phyloP scores from a whole-genome alignment of 2,888 invertebrate species.

The Chirona hameri region DNA sequence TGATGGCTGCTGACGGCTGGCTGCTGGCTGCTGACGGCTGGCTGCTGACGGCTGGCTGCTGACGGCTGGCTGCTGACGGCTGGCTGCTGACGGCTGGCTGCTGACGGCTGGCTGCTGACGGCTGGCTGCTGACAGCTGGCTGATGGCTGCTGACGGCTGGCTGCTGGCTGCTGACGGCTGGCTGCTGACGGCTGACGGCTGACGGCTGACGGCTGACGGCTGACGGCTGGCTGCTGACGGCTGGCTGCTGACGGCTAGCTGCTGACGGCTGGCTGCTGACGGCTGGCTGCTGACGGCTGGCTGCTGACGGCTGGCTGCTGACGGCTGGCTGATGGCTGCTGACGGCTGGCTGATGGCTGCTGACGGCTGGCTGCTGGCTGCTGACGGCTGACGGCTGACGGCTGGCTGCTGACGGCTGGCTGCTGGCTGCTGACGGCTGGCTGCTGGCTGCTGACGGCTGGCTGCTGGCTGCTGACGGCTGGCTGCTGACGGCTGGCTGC shows the following conservation, averaged over 20 bases:
- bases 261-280: constrained; percentile 38
- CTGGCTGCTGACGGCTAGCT: constrained; percentile 58
- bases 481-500: constrained; percentile 39
- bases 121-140: constrained; percentile 33
- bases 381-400: constrained; percentile 36
- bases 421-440: too few species aligned
- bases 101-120: constrained; percentile 36
- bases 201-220: constrained; percentile 36
- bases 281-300: constrained; percentile 51
- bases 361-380: constrained; percentile 51
- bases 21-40: constrained; percentile 36
- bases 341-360: too few species aligned
- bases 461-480: constrained; percentile 51
- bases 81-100: constrained; percentile 51
- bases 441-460: constrained; percentile 39
- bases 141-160: constrained; percentile 49
- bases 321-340: too few species aligned
- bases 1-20: constrained; percentile 49
- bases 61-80: constrained; percentile 36
- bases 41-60: constrained; percentile 51
- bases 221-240: too few species aligned
- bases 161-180: constrained; percentile 36
- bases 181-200: constrained; percentile 51
- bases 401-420: too few species aligned
- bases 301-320: constrained; percentile 39